Percentiles rank a stretch among this genome's conserved stretches.
Conservation (phyloP, 2,888 invertebrate genomes). For the Eilema caniola region DNA sequence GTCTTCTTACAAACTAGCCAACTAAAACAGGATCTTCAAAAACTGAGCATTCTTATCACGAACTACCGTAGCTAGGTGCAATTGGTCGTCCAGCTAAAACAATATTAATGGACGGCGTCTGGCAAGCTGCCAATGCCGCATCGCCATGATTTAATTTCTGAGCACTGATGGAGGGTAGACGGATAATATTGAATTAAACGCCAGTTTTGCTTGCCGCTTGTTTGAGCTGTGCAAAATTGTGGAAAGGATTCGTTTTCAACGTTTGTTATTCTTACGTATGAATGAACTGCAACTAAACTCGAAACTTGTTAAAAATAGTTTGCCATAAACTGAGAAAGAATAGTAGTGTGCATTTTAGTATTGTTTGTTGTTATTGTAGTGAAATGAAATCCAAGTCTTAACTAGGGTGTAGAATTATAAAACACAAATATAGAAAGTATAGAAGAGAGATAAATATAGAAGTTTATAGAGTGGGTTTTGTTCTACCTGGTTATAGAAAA, state of each 20-base stretch:
- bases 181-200: conserved; percentile 52
- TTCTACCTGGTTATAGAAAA: too few relatives aligned
- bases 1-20: conserved; percentile 5
- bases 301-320: neutral
- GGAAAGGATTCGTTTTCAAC: conserved; percentile 7
- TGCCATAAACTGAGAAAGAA: too few relatives aligned
- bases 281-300: neutral
- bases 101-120: conserved; percentile 51
- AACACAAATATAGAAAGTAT: too few relatives aligned
- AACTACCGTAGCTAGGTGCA: conserved; percentile 41
- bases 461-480: too few relatives aligned
- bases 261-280: conserved; percentile 3
- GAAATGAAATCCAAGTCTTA: too few relatives aligned
- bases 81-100: conserved; percentile 48
- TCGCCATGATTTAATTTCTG: conserved; percentile 53
- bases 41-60: conserved; percentile 48
- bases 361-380: too few relatives aligned
- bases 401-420: too few relatives aligned
- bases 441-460: too few relatives aligned
- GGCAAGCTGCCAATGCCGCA: conserved; percentile 51
- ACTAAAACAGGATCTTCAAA: conserved; percentile 15
- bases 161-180: conserved; percentile 48
- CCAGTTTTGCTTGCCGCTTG: conserved; percentile 19
- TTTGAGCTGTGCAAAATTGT: conserved; percentile 9
- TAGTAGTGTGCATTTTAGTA: too few relatives aligned